Conservation (phyloP, 2,888 invertebrate genomes). For the Gandaritis pyraliata region DNA sequence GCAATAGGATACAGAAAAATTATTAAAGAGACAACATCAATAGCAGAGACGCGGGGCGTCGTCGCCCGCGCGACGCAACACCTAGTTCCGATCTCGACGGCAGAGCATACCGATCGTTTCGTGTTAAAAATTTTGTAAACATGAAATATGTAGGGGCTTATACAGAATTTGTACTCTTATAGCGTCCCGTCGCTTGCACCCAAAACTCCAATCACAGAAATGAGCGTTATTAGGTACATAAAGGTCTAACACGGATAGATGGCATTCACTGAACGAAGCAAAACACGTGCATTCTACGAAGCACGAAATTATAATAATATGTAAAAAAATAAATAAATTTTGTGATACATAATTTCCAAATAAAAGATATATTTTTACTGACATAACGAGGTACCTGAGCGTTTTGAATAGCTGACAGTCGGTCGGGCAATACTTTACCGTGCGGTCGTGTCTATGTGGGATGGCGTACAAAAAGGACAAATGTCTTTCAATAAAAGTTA, state of each 20-base stretch:
- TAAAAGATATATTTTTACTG: conserved; percentile 62
- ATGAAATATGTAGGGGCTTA: conserved; percentile 84
- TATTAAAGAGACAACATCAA: conserved; percentile 79
- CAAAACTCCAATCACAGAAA: conserved; percentile 38
- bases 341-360: conserved; percentile 69
- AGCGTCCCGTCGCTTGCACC: conserved; percentile 73
- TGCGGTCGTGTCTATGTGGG: conserved; percentile 20
- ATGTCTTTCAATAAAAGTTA: conserved; percentile 12
- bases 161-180: conserved; percentile 90
- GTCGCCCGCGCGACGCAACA: conserved; percentile 61
- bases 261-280: conserved; percentile 61
- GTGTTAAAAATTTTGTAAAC: conserved; percentile 71
- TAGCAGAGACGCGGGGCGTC: conserved; percentile 63
- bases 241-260: conserved; percentile 39
- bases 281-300: conserved; percentile 61
- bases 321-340: conserved; percentile 54
- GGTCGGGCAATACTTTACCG: conserved; percentile 44
- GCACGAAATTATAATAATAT: conserved; percentile 40
- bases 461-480: neutral
- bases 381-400: conserved; percentile 56
- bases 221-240: conserved; percentile 42
- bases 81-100: conserved; percentile 51
- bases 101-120: conserved; percentile 62
- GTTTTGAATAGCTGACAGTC: conserved; percentile 52
- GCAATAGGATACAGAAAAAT: conserved; percentile 75